Conservation (phyloP, 2,797 vertebrate species). For the Champsocephalus esox region DNA sequence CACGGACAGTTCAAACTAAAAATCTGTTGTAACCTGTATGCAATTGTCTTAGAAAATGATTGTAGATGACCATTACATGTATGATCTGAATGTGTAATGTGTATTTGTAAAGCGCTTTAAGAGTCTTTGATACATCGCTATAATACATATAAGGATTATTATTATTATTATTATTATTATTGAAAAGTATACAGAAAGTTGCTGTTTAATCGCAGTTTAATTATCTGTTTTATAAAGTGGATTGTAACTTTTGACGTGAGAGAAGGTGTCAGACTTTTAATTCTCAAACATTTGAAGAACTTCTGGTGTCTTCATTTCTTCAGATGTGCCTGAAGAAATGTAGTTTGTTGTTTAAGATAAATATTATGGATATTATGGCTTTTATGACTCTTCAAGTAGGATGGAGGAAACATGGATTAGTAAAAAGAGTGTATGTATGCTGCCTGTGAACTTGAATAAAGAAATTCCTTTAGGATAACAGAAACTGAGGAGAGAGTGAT, state of each 20-base stretch:
- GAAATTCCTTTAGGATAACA: slow-evolving; percentile 1
- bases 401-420: slow-evolving; percentile 1
- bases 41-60: neutral
- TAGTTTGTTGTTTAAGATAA: neutral
- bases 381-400: slow-evolving; percentile 3
- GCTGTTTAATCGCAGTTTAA: slow-evolving; percentile 8
- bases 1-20: neutral
- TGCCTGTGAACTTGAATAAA: slow-evolving; percentile 15
- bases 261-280: neutral
- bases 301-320: neutral
- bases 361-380: neutral
- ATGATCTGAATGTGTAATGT: too few species aligned
- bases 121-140: too few species aligned
- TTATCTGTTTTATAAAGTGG: neutral
- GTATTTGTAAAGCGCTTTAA: too few species aligned
- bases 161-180: too few species aligned
- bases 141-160: too few species aligned
- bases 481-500: slow-evolving; percentile 1
- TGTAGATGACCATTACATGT: too few species aligned
- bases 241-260: slow-evolving; percentile 2
- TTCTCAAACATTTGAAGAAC: neutral
- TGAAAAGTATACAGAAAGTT: neutral
- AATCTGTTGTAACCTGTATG: neutral
- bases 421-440: slow-evolving; percentile 2
- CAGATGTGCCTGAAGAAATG: neutral